phyloP scores from a whole-genome alignment of 2,113 vertebrate genomes.

The Balaeniceps rex region DNA sequence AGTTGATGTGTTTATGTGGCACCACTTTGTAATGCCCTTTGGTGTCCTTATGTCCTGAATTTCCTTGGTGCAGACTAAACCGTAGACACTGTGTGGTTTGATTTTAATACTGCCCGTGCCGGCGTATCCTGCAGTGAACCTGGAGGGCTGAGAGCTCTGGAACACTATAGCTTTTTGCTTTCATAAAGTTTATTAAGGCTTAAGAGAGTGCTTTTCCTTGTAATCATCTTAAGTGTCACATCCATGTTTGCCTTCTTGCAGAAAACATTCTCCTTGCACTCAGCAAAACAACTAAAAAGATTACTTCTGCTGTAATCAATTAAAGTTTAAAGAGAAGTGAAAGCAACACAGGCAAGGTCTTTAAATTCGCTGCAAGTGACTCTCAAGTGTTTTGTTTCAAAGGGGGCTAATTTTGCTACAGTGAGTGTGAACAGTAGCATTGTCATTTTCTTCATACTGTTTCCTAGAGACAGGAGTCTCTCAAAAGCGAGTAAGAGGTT shows the following conservation, averaged over 20 bases:
- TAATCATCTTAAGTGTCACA: slow-evolving; percentile 1
- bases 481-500: neutral
- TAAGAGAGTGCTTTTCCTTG: slow-evolving; percentile 8
- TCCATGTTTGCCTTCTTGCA: neutral
- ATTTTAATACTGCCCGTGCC: neutral
- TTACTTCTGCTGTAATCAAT: slow-evolving; percentile 12
- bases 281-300: slow-evolving; percentile 20
- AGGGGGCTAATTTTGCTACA: neutral
- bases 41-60: neutral
- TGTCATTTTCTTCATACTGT: neutral
- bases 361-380: neutral
- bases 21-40: neutral
- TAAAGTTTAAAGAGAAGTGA: neutral
- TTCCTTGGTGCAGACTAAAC: neutral
- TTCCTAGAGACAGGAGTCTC: slow-evolving; percentile 10
- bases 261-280: neutral
- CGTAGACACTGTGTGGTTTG: neutral
- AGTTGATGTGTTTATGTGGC: neutral
- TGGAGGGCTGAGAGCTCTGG: neutral
- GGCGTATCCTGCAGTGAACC: neutral
- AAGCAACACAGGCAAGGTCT: neutral
- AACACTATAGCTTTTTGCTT: neutral
- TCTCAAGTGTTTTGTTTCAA: slow-evolving; percentile 16
- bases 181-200: slow-evolving; percentile 8
- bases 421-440: neutral